A percentile compares a stretch with the other conserved stretches of the same genome.
Evolutionary conservation across 2,888 invertebrate genomes (phyloP).

Genomic region (Antitype chi): DNA sequence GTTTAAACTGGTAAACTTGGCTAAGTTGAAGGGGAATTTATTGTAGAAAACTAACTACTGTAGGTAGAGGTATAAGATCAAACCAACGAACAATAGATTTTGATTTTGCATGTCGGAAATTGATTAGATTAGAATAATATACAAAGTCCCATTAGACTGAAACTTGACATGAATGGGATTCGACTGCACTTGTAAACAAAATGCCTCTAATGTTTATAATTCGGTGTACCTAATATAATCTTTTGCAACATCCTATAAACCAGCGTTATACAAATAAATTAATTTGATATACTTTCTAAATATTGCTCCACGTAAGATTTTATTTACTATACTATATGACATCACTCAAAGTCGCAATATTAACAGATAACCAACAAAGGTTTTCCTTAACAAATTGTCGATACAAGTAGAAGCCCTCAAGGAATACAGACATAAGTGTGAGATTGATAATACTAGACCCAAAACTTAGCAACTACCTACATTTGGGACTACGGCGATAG

Average conservation of each 20-base stretch:
- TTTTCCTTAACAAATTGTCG: conserved; percentile 25
- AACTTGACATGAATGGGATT: not conserved
- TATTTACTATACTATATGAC: no score
- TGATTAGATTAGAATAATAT: not conserved
- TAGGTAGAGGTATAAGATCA: not conserved
- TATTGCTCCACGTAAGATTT: not conserved
- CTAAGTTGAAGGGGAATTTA: not conserved
- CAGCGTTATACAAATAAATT: not conserved
- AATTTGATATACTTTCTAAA: not conserved
- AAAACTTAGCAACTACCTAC: conserved; percentile 43
- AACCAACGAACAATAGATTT: not conserved
- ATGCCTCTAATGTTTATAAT: not conserved
- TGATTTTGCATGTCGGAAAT: not conserved
- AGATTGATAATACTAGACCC: conserved; percentile 43
- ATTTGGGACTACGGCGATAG: conserved; percentile 27
- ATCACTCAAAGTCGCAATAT: not conserved
- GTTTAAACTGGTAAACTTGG: not conserved
- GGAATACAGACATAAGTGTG: conserved; percentile 31
- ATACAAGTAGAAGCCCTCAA: conserved; percentile 11
- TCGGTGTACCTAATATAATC: not conserved
- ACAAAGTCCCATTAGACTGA: not conserved
- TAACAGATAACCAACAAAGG: not conserved
- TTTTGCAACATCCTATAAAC: not conserved
- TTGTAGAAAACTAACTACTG: not conserved
- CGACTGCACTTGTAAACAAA: not conserved